phyloP scores from a whole-genome alignment of 2,888 invertebrate species.

The Apomyelois bistriatella region DNA sequence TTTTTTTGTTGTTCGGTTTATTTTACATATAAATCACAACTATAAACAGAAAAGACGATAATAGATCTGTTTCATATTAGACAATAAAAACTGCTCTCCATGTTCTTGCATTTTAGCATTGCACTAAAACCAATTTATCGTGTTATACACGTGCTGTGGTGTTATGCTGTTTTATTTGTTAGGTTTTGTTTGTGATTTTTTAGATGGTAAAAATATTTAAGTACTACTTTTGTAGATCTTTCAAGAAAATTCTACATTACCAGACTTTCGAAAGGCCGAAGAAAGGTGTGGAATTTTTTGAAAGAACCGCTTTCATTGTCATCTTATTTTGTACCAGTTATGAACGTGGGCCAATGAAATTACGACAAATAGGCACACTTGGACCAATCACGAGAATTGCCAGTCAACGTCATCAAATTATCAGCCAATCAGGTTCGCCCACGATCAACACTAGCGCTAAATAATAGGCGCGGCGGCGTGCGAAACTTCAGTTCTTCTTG shows the following conservation, averaged over 20 bases:
- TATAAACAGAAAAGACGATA: no score
- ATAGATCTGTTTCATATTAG: no score
- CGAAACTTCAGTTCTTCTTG: slow-evolving; percentile 67
- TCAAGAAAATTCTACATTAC: background rate
- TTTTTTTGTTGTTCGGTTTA: no score
- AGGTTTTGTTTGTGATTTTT: no score
- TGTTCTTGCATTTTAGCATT: no score
- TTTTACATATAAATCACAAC: no score
- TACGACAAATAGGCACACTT: slow-evolving; percentile 77
- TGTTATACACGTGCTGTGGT: no score
- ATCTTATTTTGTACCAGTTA: slow-evolving; percentile 48
- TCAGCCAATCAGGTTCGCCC: slow-evolving; percentile 76
- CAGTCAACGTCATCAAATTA: slow-evolving; percentile 61
- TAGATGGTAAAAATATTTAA: no score
- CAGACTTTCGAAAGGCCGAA: background rate
- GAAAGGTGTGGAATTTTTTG: slow-evolving; percentile 30
- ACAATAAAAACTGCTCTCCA: no score
- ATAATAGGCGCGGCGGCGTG: slow-evolving; percentile 71
- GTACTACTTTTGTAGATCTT: background rate
- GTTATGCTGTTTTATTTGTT: no score
- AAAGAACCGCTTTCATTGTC: slow-evolving; percentile 50
- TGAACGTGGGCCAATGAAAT: slow-evolving; percentile 85
- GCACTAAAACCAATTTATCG: no score
- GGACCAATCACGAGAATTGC: slow-evolving; percentile 62
- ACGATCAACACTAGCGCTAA: slow-evolving; percentile 82